A percentile compares a stretch with the other conserved stretches of the same genome.
These are phyloP conservation scores for Chamaea fasciata DNA, from an alignment of 2,113 vertebrate species.

Conservation along the genomic window DNA sequence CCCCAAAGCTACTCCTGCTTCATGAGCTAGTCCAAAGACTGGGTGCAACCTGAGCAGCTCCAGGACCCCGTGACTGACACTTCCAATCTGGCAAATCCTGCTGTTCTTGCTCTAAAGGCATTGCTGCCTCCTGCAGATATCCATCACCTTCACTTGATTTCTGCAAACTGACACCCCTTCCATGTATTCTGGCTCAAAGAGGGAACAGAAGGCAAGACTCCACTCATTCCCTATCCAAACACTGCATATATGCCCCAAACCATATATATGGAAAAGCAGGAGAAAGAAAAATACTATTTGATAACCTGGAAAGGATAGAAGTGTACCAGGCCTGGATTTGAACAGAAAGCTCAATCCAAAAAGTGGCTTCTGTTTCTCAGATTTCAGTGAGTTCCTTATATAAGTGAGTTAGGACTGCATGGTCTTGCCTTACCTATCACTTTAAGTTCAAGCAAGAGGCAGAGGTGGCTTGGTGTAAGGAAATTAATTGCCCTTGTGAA, in stretches of 20 bases:
- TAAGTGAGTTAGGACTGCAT: background rate
- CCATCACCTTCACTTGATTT: background rate
- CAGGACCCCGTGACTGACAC: background rate
- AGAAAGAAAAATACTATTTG: background rate
- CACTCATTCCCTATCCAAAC: background rate
- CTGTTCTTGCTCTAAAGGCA: rapidly evolving
- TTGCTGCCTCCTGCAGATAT: background rate
- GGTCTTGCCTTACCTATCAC: background rate
- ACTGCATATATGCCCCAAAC: background rate
- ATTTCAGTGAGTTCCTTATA: background rate
- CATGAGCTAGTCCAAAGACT: background rate
- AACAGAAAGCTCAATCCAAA: background rate
- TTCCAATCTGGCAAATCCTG: background rate
- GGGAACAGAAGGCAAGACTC: background rate
- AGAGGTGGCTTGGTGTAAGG: background rate
- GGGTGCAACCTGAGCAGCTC: background rate
- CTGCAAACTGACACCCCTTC: background rate
- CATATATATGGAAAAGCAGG: background rate
- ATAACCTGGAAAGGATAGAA: background rate
- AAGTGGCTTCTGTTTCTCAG: background rate
- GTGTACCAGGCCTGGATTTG: background rate
- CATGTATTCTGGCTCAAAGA: background rate
- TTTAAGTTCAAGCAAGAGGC: background rate
- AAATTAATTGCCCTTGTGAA: background rate
- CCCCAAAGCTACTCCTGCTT: background rate